Conservation (phyloP, 1,140 invertebrate species). For the Bicyclus anynana region DNA sequence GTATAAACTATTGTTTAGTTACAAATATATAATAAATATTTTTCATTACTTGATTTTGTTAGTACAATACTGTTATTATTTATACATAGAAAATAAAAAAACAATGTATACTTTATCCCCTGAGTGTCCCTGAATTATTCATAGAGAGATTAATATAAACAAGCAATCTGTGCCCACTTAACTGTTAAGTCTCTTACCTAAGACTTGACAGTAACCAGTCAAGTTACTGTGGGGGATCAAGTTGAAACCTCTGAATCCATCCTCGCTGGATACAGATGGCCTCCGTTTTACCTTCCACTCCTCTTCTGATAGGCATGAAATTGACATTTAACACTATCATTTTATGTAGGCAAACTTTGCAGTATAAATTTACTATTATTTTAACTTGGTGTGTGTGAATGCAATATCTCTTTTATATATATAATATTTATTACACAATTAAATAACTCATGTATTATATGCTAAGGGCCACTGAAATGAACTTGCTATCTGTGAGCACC, state of each 20-base stretch:
- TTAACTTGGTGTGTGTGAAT: neutral
- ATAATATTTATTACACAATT: too few species aligned
- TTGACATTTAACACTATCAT: constrained; percentile 15
- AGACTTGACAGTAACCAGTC: constrained; percentile 30
- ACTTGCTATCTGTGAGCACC: too few species aligned
- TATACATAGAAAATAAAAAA: too few species aligned
- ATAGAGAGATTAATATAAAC: neutral
- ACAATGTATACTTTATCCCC: too few species aligned
- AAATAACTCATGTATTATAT: too few species aligned
- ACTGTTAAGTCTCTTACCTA: constrained; percentile 28
- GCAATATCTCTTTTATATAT: too few species aligned
- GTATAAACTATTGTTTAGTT: too few species aligned
- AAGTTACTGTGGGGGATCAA: constrained; percentile 28
- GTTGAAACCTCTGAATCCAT: constrained; percentile 38
- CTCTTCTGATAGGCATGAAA: constrained; percentile 35
- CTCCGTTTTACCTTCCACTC: constrained; percentile 27
- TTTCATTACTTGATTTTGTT: too few species aligned
- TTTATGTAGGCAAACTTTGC: neutral
- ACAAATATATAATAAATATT: too few species aligned
- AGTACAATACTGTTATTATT: too few species aligned
- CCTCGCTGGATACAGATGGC: constrained; percentile 26
- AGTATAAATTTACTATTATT: neutral
- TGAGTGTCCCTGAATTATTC: too few species aligned
- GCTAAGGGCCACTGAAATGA: too few species aligned
- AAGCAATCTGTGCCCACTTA: neutral